Conservation (phyloP, 2,888 invertebrate species). For the Agelastica alni region DNA sequence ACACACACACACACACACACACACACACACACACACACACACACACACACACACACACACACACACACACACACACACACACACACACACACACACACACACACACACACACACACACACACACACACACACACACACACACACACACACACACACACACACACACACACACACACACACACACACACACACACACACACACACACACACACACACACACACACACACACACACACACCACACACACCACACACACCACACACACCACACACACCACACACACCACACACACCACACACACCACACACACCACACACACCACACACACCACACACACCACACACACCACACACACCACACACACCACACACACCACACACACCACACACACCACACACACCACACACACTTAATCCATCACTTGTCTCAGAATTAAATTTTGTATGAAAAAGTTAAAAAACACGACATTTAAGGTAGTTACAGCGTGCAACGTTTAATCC, state of each 20-base stretch:
- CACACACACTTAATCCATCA: too few species aligned
- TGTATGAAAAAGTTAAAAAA: too few species aligned
- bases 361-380: not conserved
- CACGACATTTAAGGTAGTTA: too few species aligned
- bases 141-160: not conserved
- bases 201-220: not conserved
- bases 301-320: not conserved
- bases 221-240: not conserved
- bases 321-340: not conserved
- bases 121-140: not conserved
- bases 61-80: not conserved
- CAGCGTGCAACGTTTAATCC: too few species aligned
- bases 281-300: not conserved
- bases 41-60: not conserved
- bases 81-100: not conserved
- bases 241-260: not conserved
- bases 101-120: not conserved
- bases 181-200: not conserved
- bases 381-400: not conserved
- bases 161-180: not conserved
- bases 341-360: not conserved
- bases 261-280: not conserved
- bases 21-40: not conserved
- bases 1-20: not conserved
- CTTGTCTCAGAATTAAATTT: too few species aligned